phyloP scores from a whole-genome alignment of 35 echinoderm and acorn worm genomes.

The Strongylocentrotus purpuratus region DNA sequence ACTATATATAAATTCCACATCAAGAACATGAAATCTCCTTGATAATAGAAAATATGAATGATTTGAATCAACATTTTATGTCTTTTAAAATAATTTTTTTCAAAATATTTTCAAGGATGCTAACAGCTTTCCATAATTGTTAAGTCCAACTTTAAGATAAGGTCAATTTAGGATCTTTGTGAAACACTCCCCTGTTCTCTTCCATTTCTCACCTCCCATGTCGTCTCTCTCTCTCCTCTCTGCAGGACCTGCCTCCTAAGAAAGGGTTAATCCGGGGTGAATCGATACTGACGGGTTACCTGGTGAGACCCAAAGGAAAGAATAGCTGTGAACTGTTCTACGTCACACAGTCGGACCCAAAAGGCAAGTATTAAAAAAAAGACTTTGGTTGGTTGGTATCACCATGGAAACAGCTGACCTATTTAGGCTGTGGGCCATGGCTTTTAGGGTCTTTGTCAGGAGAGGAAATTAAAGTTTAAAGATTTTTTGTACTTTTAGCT shows the following conservation, averaged over 20 bases:
- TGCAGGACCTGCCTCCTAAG: constrained; percentile 86
- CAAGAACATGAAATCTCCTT: too few species aligned
- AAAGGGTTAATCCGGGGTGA: constrained; percentile 94
- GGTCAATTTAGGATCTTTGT: too few species aligned
- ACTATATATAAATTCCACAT: too few species aligned
- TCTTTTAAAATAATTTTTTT: too few species aligned
- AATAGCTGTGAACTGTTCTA: constrained; percentile 90
- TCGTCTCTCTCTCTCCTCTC: neutral
- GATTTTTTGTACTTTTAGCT: neutral
- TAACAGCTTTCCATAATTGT: too few species aligned
- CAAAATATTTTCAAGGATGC: too few species aligned
- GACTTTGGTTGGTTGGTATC: neutral
- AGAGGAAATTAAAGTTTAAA: constrained; percentile 20
- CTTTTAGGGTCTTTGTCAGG: neutral
- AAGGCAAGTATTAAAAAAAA: constrained; percentile 61
- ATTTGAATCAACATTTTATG: too few species aligned
- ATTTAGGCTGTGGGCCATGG: neutral
- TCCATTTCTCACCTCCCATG: neutral
- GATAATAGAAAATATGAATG: too few species aligned
- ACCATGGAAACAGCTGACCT: neutral
- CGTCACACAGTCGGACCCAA: constrained; percentile 95
- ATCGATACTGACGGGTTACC: constrained; percentile 88
- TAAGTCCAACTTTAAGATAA: too few species aligned
- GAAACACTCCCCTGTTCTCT: neutral
- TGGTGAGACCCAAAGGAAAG: constrained; percentile 76